These are phyloP conservation scores for Ormia ochracea DNA, from an alignment of 2,888 invertebrate species.

Conservation along the genomic window DNA sequence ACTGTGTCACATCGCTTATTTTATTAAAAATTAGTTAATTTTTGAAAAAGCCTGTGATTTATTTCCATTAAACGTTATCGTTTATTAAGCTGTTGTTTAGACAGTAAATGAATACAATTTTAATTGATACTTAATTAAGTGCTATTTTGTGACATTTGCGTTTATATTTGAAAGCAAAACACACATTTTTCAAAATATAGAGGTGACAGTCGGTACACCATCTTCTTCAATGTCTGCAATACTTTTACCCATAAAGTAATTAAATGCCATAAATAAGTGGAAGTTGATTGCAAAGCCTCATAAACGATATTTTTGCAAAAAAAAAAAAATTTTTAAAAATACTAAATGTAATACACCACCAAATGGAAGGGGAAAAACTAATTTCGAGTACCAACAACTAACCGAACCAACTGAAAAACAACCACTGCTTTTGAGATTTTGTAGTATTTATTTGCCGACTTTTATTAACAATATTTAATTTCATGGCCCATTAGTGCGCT, in stretches of 20 bases:
- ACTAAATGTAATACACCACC: background rate
- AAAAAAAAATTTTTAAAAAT: background rate
- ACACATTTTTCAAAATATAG: no score
- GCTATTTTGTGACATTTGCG: no score
- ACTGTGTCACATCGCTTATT: no score
- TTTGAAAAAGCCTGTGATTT: no score
- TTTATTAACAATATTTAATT: constrained; percentile 63
- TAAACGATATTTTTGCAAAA: background rate
- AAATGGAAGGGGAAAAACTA: background rate
- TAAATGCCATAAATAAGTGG: background rate
- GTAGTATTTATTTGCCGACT: constrained; percentile 49
- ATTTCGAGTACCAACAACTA: background rate
- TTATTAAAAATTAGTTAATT: no score
- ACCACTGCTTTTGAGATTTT: constrained; percentile 18
- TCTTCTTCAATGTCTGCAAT: background rate
- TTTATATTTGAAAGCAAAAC: no score
- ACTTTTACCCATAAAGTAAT: background rate
- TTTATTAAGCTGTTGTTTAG: no score
- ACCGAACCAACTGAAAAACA: constrained; percentile 3
- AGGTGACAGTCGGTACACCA: no score
- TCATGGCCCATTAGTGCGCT: constrained; percentile 64
- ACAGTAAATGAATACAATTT: no score
- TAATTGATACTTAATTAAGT: no score
- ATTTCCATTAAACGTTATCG: no score
- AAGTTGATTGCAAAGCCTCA: background rate